Percentiles rank a stretch among this genome's conserved stretches.
Conservation (phyloP, 2,113 vertebrate species). For the Laticauda laticaudata region DNA sequence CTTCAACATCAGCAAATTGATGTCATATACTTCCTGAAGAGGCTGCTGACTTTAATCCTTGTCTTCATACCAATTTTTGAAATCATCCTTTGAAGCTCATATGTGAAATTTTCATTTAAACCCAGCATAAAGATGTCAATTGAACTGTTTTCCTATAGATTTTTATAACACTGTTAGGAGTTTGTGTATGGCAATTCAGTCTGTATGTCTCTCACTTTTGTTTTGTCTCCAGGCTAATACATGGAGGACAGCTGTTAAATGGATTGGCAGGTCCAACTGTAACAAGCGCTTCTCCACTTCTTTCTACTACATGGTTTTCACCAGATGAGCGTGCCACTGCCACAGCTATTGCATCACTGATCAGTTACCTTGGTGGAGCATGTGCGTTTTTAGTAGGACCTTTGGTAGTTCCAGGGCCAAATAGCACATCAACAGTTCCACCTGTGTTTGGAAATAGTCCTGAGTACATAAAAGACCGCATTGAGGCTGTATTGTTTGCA, state of each 20-base stretch:
- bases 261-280: conserved; percentile 92
- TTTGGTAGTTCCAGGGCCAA: conserved; percentile 88
- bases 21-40: background rate
- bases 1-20: background rate
- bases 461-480: conserved; percentile 79
- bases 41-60: background rate
- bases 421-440: conserved; percentile 68
- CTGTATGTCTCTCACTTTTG: background rate
- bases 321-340: conserved; percentile 94
- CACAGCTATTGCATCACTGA: conserved; percentile 88
- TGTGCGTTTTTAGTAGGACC: conserved; percentile 88
- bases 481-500: conserved; percentile 90
- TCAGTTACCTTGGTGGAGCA: conserved; percentile 85
- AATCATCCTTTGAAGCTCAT: background rate
- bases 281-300: conserved; percentile 89
- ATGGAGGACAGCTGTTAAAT: conserved; percentile 90
- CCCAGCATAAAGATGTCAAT: background rate
- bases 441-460: conserved; percentile 35
- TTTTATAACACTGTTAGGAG: background rate
- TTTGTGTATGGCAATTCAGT: background rate
- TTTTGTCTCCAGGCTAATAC: conserved; percentile 82
- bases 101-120: background rate
- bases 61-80: background rate
- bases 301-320: conserved; percentile 95
- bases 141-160: background rate